Conservation (phyloP, 2,113 vertebrate genomes). For the Bungarus multicinctus region DNA sequence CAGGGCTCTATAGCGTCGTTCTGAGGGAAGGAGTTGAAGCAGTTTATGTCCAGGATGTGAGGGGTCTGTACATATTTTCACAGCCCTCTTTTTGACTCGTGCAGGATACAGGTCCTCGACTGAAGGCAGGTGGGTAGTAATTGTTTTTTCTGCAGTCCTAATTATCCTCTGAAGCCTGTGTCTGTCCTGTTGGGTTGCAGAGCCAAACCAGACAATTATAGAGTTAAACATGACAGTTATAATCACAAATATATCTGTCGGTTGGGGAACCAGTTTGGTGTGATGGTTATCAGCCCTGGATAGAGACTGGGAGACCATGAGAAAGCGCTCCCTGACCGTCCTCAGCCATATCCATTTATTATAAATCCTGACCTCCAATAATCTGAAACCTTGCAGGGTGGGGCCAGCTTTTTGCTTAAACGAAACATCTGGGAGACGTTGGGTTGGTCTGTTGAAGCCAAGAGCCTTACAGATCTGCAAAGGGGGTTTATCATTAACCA, state of each 20-base stretch:
- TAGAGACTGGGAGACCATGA: background rate
- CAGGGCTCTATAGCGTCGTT: too few species aligned
- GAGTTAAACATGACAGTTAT: too few species aligned
- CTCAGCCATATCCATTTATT: background rate
- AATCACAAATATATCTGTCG: background rate
- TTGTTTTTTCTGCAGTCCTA: too few species aligned
- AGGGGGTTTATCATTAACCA: background rate
- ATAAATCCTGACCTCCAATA: background rate
- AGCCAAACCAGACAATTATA: too few species aligned
- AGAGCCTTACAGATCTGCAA: background rate
- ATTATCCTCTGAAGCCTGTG: too few species aligned
- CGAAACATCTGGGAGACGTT: background rate
- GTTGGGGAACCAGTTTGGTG: background rate
- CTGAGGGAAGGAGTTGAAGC: too few species aligned
- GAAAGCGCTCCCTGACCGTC: background rate
- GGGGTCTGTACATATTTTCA: too few species aligned
- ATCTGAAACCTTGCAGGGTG: background rate
- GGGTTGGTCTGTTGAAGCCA: background rate
- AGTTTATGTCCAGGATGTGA: too few species aligned
- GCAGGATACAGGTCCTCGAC: too few species aligned
- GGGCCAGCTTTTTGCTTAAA: background rate
- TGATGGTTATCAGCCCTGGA: background rate
- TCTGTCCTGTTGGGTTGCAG: too few species aligned
- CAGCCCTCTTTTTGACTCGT: too few species aligned
- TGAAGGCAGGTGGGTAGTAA: too few species aligned